phyloP scores from a whole-genome alignment of 2,113 vertebrate species.

The western clawed frog (Xenopus tropicalis) region UCB_Xtro_10.0 CM004444.2:117025001-117025500 shows the following conservation, averaged over 20 bases:
- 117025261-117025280: background rate
- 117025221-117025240: background rate
- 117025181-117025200: background rate
- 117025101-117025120: constrained; percentile 83
- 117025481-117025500: too few species aligned
- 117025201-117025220: constrained; percentile 14
- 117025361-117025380: background rate
- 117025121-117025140: constrained; percentile 46
- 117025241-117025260: background rate
- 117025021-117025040: constrained; percentile 90
- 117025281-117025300: too few species aligned
- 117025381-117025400: background rate
- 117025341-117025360: too few species aligned
- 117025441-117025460: background rate
- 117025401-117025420: constrained; percentile 13
- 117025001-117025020: constrained; percentile 70
- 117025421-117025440: constrained; percentile 28
- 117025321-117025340: background rate
- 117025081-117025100: constrained; percentile 86
- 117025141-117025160: background rate
- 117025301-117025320: too few species aligned
- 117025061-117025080: constrained; percentile 89
- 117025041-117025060: constrained; percentile 93
- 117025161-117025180: constrained; percentile 41
- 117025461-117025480: too few species aligned